Percentiles rank a stretch among this genome's conserved stretches.
phyloP scores from a whole-genome alignment of 2,113 vertebrate genomes.

The Castor canadensis region DNA sequence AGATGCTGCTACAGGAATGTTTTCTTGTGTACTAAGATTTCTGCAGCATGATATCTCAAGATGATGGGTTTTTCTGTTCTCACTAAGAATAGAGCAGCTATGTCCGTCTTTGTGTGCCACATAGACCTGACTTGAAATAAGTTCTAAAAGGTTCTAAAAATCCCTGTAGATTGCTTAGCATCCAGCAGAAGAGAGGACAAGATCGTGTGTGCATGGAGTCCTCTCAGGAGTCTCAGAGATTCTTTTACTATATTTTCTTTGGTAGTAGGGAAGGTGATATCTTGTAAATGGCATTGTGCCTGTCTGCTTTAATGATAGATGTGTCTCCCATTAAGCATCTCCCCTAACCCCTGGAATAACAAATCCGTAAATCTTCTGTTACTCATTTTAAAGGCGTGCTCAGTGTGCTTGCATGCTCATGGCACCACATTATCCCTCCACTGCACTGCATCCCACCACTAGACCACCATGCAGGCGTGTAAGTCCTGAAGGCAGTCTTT shows the following conservation, averaged over 20 bases:
- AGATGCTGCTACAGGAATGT: not conserved
- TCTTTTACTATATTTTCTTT: slow-evolving; percentile 5
- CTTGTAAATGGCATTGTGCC: not conserved
- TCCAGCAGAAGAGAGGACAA: not conserved
- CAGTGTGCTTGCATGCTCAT: not conserved
- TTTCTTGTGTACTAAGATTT: slow-evolving; percentile 16
- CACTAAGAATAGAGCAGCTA: not conserved
- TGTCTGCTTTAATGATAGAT: slow-evolving; percentile 50
- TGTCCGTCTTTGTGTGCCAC: not conserved
- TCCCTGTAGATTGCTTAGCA: not conserved
- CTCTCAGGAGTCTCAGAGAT: not conserved
- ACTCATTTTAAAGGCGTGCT: not conserved
- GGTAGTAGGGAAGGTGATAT: not conserved
- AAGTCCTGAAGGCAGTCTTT: not conserved
- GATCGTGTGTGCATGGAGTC: not conserved
- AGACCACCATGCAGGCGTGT: not conserved
- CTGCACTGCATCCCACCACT: not conserved
- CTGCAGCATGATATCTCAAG: not conserved
- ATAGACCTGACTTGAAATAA: slow-evolving; percentile 29
- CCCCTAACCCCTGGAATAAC: not conserved
- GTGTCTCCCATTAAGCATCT: not conserved
- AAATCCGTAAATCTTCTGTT: not conserved
- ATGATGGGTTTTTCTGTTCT: slow-evolving; percentile 19
- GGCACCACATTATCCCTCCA: not conserved
- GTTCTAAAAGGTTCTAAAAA: not conserved